Conservation (phyloP, 2,888 invertebrate species). For the Hofmannophila pseudospretella region DNA sequence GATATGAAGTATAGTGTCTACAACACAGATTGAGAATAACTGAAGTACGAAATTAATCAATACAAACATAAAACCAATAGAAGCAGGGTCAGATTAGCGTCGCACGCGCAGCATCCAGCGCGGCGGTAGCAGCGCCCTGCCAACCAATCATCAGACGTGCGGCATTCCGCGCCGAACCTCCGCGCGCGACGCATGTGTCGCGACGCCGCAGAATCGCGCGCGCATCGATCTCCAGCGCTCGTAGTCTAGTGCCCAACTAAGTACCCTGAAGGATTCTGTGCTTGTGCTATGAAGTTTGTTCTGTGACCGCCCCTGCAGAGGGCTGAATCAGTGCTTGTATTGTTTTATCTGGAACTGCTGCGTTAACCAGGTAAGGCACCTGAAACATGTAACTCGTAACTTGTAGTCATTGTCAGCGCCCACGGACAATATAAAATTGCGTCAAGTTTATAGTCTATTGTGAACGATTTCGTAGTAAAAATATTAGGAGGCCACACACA, state of each 20-base stretch:
- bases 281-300: conserved; percentile 59
- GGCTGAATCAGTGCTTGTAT: conserved; percentile 26
- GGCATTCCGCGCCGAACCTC: conserved; percentile 68
- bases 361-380: conserved; percentile 38
- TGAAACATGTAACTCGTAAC: conserved; percentile 11
- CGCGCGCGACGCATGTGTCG: conserved; percentile 66
- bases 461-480: conserved; percentile 31
- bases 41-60: no score
- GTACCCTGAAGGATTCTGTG: conserved; percentile 45
- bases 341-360: conserved; percentile 35
- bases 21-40: no score
- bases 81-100: background rate
- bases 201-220: conserved; percentile 55
- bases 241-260: conserved; percentile 37
- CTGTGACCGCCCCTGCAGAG: conserved; percentile 55
- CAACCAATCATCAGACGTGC: conserved; percentile 11
- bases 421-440: conserved; percentile 23
- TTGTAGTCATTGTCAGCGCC: conserved; percentile 9
- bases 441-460: conserved; percentile 45
- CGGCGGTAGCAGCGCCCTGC: conserved; percentile 22
- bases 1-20: no score
- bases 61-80: background rate
- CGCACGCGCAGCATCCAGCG: conserved; percentile 9
- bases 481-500: conserved; percentile 24
- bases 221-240: conserved; percentile 34